Evolutionary conservation across 2,797 vertebrate genomes (phyloP), one percentile per base, ranked within the genome.

Genomic region (Pseudomugil gertrudae): DNA sequence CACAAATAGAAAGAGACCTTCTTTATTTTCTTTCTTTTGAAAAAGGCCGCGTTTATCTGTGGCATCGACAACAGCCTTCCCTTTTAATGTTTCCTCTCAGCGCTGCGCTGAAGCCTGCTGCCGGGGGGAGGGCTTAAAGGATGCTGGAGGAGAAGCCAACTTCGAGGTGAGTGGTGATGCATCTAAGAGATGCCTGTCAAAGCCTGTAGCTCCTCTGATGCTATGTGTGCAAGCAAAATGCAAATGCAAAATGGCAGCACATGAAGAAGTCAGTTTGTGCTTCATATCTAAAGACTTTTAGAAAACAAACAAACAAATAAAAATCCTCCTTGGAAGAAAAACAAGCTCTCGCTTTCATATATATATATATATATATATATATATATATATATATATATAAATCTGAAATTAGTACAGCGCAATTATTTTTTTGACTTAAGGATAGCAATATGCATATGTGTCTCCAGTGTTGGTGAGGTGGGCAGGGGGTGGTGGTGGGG

Each of bases 201-300:
- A 72, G 67, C 43, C 55, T 66, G 65, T 3, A 17, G 72, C 59
- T 63, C 35, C 52, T 69, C 66, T 69, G 61, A 61, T 54, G 78
- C 72, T 26, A 57, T 10, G 68, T 6, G 43, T 53, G 57, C 33
- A 17, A 6, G 50, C 4, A 38, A 24, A 15, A 45, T 35, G 61
- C 40, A 72, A 68, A 71, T 45, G 74, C 63, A 82, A 79, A 72
- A 83, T 75, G 79, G 84, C 81, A 84, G 81, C 66, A 36, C 33
- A 13, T 51, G 9, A 59, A 60, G 59, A 19, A 62, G 17, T 69
- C n/a, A 56, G 58, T 55, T 1, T 35, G 23, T 38, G n/a, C n/a
- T n/a, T 21, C 2, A 47, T 30, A 9, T 6, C 40, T 26, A 24
- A 33, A 27, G 43, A 17, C 32, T 26, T 43, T 54, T 13, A 29